Evolutionary conservation across 1,140 invertebrate genomes (phyloP).

Genomic region (Cyclina sinensis): DNA sequence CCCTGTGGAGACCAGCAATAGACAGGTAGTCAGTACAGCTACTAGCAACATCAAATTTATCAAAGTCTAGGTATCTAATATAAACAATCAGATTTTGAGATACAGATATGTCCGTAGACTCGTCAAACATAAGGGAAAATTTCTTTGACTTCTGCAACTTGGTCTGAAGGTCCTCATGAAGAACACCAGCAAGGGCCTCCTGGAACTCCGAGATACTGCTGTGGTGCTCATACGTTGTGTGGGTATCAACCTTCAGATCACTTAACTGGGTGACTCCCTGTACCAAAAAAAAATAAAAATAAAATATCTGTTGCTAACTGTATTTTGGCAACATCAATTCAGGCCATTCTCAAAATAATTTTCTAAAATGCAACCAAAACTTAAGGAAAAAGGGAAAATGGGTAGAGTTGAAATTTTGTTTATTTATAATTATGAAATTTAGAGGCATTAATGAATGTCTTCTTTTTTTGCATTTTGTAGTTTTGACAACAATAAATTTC

Average conservation of each 20-base stretch:
- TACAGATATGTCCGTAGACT: background rate
- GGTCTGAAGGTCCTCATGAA: background rate
- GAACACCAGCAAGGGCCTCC: background rate
- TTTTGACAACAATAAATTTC: too few relatives aligned
- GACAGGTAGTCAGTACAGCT: background rate
- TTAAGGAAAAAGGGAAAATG: too few relatives aligned
- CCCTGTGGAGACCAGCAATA: too few relatives aligned
- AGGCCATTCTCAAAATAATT: too few relatives aligned
- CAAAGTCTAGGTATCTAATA: background rate
- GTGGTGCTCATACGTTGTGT: conserved; percentile 7
- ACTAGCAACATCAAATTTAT: background rate
- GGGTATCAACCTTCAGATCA: background rate
- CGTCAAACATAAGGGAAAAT: conserved; percentile 6
- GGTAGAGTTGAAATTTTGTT: too few relatives aligned
- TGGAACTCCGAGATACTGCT: background rate
- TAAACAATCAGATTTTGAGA: background rate
- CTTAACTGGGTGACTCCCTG: background rate
- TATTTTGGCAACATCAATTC: too few relatives aligned
- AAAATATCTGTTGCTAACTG: too few relatives aligned
- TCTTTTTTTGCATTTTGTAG: too few relatives aligned
- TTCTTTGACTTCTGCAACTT: background rate
- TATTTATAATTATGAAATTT: too few relatives aligned
- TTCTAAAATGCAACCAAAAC: too few relatives aligned
- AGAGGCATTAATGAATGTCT: too few relatives aligned
- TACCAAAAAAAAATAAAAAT: background rate